A percentile compares a stretch with the other conserved stretches of the same genome.
Conservation (phyloP, 2,797 vertebrate species). For the Crypturellus tataupa region DNA sequence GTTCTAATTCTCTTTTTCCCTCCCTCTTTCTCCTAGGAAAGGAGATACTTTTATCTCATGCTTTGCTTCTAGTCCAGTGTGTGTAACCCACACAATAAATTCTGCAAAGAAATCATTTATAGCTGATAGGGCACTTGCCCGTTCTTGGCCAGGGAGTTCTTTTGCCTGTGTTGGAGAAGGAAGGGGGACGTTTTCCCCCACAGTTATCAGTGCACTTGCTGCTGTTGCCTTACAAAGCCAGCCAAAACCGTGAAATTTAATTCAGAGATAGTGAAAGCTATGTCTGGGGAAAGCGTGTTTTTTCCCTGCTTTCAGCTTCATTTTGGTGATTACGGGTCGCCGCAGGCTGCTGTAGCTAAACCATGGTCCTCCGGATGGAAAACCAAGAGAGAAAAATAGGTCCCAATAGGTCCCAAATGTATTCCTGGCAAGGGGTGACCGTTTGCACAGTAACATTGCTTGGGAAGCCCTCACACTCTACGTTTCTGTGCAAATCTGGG, state of each 20-base stretch:
- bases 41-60: neutral
- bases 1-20: neutral
- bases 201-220: neutral
- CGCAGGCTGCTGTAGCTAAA: neutral
- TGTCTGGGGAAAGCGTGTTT: fast-evolving
- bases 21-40: neutral
- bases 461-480: neutral
- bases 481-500: neutral
- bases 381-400: neutral
- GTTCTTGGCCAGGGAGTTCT: fast-evolving
- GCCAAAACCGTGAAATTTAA: neutral
- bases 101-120: neutral
- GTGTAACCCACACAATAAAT: neutral
- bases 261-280: neutral
- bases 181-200: neutral
- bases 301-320: neutral
- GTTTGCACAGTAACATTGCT: neutral
- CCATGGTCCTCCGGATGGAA: neutral
- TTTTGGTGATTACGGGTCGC: neutral
- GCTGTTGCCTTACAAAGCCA: neutral
- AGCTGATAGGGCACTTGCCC: neutral
- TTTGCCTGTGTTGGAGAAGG: neutral
- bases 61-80: neutral
- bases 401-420: neutral
- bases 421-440: neutral